Evolutionary conservation across 2,888 invertebrate genomes (phyloP).

Genomic region (Trypoxylon attenuatum): DNA sequence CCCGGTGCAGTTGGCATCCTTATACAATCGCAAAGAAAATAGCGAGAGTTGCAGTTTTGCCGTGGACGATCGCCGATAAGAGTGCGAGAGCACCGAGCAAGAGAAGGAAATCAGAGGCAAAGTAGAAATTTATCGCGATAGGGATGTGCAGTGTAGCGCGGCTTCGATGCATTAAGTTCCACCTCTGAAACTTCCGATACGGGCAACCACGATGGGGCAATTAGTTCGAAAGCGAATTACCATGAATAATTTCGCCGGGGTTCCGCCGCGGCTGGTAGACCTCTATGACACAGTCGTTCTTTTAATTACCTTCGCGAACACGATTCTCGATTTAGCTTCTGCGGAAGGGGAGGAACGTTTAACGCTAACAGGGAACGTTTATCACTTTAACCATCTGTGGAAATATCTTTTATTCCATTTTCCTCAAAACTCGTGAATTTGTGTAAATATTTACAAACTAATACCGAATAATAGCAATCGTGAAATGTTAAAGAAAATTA

Average conservation of each 20-base stretch:
- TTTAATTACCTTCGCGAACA: background rate
- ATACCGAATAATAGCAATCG: too few relatives aligned
- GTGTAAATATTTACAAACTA: too few relatives aligned
- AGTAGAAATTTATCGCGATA: slow-evolving; percentile 30
- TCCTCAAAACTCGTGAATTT: too few relatives aligned
- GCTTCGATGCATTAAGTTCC: slow-evolving; percentile 34
- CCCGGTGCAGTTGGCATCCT: too few relatives aligned
- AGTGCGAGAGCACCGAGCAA: background rate
- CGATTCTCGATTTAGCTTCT: background rate
- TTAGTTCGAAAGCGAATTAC: slow-evolving; percentile 33
- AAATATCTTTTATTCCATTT: too few relatives aligned
- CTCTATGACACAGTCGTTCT: background rate
- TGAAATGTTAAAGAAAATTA: too few relatives aligned
- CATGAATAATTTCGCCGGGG: slow-evolving; percentile 15
- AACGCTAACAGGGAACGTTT: too few relatives aligned
- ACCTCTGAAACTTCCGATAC: slow-evolving; percentile 21
- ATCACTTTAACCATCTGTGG: too few relatives aligned
- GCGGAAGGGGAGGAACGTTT: background rate
- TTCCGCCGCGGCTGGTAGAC: slow-evolving; percentile 8
- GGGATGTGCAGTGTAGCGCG: slow-evolving; percentile 20
- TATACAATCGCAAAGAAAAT: too few relatives aligned
- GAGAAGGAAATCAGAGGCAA: slow-evolving; percentile 15
- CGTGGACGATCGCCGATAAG: background rate
- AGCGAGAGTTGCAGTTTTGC: background rate
- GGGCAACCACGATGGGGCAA: slow-evolving; percentile 31